Evolutionary conservation across 2,797 vertebrate species (phyloP), one percentile per base, ranked within the genome.

Genomic region (Ceryle rudis): DNA sequence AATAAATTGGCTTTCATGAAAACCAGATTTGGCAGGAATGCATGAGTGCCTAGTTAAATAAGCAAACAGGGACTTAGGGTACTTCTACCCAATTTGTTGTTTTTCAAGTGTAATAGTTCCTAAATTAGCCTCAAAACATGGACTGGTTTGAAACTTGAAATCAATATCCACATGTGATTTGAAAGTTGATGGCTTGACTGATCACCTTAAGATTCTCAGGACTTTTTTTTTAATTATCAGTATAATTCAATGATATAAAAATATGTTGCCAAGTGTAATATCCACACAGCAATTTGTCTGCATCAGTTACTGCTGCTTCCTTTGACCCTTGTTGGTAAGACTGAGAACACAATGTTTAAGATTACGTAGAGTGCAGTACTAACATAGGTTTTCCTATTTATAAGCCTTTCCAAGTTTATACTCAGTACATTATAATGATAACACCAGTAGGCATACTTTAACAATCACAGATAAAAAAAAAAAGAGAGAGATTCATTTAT

Each of bases 1-100:
- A 98, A 98, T 98, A 97, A 98, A 97, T 95, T 85, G 82, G 89
- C 81, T 97, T 97, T 98, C 92, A 97, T 95, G 91, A 97, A 94
- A 97, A 98, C 78, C 92, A 97, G 74, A 96, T 96, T 97, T 94
- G 94, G 83, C 82, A 97, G 86, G 86, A 97, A 97, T 93, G 81
- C 70, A 82, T 87, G 79, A 95, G 92, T 91, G 92, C 86, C 89
- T 97, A 89, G 75, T 96, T 97, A 97, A 97, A 96, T 93, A 97
- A 95, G 96, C 90, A 97, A 93, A 79, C 89, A 41, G 73, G 26
- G 93, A 91, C n/a, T 93, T 82, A 80, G 57, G 78, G 92, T 93
- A 93, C 77, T 95, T 97, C 80, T 91, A 77, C 17, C 29, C 39
- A 94, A 90, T 96, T 96, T 94, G 72, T 92, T 96, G 92, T 90